These are phyloP conservation scores for Candidula unifasciata DNA, from an alignment of 2,888 invertebrate species.

Conservation along the genomic window DNA sequence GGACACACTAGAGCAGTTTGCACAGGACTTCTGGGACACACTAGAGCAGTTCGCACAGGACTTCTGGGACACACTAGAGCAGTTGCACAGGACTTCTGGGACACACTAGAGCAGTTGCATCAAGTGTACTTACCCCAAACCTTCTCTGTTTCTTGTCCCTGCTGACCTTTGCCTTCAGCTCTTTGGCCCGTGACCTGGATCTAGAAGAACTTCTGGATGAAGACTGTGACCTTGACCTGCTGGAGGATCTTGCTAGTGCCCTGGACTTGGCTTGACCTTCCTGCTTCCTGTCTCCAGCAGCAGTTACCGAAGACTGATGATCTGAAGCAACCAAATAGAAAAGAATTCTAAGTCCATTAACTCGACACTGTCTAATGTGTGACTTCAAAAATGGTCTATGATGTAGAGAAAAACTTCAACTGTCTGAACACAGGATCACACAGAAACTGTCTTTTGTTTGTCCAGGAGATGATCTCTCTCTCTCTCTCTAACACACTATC, in stretches of 20 bases:
- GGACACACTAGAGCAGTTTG: too few relatives aligned
- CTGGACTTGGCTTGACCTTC: neutral
- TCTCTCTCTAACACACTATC: too few relatives aligned
- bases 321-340: neutral
- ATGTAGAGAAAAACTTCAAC: too few relatives aligned
- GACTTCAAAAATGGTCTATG: too few relatives aligned
- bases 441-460: too few relatives aligned
- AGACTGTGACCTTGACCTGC: conserved; percentile 47
- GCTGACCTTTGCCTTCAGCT: conserved; percentile 10
- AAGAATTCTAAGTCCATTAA: neutral
- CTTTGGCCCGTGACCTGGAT: conserved; percentile 50
- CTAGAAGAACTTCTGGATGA: conserved; percentile 54
- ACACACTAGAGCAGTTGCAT: too few relatives aligned
- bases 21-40: too few relatives aligned
- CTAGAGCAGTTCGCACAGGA: too few relatives aligned
- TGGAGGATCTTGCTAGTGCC: conserved; percentile 28
- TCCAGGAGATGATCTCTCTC: too few relatives aligned
- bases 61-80: too few relatives aligned
- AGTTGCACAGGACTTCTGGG: too few relatives aligned
- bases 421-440: too few relatives aligned
- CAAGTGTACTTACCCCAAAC: conserved; percentile 42
- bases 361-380: neutral
- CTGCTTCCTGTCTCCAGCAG: neutral
- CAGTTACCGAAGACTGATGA: neutral
- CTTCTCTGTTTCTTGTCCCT: conserved; percentile 6